These are phyloP conservation scores for Pterocles burchelli DNA, from an alignment of 2,113 vertebrate genomes.

Conservation along the genomic window DNA sequence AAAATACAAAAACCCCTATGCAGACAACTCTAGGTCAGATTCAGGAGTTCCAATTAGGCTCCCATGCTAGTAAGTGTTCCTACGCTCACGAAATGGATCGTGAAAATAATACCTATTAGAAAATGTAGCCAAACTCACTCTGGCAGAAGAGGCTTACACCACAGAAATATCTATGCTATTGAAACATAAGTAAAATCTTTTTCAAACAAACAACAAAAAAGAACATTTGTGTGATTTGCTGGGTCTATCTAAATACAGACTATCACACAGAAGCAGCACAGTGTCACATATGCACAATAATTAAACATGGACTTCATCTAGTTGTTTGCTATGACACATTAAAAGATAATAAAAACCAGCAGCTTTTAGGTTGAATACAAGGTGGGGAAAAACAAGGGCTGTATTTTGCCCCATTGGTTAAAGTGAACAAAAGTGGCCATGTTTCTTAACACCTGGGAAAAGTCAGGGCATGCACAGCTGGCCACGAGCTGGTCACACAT, in stretches of 20 bases:
- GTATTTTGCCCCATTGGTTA: slow-evolving; percentile 63
- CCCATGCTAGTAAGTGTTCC: background rate
- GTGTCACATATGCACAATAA: background rate
- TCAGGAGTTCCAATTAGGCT: background rate
- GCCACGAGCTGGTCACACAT: slow-evolving; percentile 86
- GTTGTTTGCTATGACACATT: background rate
- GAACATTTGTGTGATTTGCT: background rate
- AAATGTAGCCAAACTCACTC: background rate
- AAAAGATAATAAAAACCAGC: slow-evolving; percentile 11
- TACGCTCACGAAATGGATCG: background rate
- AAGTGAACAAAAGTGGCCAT: slow-evolving; percentile 73
- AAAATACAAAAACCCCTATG: background rate
- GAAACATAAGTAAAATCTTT: background rate
- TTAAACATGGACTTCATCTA: background rate
- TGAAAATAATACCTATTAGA: background rate
- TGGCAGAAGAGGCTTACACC: background rate
- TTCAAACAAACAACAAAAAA: background rate
- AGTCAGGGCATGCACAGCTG: slow-evolving; percentile 78
- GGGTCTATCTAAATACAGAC: background rate
- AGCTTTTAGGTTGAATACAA: slow-evolving; percentile 8
- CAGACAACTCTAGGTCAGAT: background rate
- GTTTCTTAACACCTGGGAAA: slow-evolving; percentile 84
- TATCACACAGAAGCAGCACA: background rate
- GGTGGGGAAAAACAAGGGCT: slow-evolving; percentile 45
- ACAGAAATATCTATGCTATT: background rate